A percentile compares a stretch with the other conserved stretches of the same genome.
Evolutionary conservation across 2,888 invertebrate genomes (phyloP).

Genomic region (Tachina lurida): DNA sequence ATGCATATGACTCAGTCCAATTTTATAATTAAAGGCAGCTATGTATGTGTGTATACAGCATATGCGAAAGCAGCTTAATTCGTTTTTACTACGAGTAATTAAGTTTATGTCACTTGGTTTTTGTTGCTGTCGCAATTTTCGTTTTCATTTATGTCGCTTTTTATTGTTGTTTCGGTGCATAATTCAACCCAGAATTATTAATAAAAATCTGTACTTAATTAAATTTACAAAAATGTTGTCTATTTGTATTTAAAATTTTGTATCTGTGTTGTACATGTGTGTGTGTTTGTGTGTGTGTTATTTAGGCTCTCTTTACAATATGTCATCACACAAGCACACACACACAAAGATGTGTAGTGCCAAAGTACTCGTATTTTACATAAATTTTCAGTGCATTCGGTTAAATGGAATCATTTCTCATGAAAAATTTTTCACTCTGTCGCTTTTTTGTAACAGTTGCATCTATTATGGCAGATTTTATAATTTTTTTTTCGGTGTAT

Average conservation of each 20-base stretch:
- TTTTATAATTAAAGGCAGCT: too few species aligned
- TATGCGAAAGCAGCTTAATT: conserved; percentile 1
- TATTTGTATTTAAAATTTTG: conserved; percentile 40
- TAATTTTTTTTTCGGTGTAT: neutral
- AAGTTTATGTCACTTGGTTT: conserved; percentile 18
- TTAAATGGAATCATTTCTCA: conserved; percentile 59
- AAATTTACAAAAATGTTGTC: conserved; percentile 61
- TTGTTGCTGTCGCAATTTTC: conserved; percentile 13
- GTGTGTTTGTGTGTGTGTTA: neutral
- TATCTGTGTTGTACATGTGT: neutral
- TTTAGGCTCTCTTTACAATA: conserved; percentile 54
- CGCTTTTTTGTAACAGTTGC: conserved; percentile 53
- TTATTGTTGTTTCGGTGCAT: conserved; percentile 13
- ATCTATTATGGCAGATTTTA: conserved; percentile 47
- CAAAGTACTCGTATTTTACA: conserved; percentile 40
- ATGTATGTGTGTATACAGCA: too few species aligned
- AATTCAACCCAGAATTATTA: conserved; percentile 51
- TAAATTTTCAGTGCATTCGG: conserved; percentile 58
- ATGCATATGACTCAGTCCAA: too few species aligned
- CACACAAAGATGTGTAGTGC: neutral
- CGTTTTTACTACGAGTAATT: conserved; percentile 48
- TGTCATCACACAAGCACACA: conserved; percentile 45
- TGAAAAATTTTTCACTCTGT: conserved; percentile 55
- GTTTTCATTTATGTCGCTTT: conserved; percentile 9
- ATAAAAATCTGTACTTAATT: conserved; percentile 51